Conservation (phyloP, 2,888 invertebrate species). For the Apamea epomidion region DNA sequence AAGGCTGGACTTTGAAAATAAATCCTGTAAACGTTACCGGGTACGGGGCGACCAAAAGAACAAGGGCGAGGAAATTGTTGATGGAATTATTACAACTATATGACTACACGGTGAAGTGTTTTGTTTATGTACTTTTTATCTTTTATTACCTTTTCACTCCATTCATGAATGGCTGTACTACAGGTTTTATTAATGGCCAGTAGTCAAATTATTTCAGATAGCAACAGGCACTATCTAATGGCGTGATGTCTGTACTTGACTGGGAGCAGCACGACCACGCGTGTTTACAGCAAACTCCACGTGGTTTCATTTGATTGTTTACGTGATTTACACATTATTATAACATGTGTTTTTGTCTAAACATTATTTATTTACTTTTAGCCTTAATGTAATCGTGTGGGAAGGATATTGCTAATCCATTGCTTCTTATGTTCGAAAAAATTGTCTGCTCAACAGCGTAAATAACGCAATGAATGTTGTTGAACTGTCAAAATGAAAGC, state of each 20-base stretch:
- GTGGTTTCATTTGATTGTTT: conserved; percentile 16
- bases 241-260: conserved; percentile 28
- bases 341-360: not conserved
- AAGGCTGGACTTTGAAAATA: too few relatives aligned
- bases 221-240: conserved; percentile 35
- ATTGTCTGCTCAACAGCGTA: too few relatives aligned
- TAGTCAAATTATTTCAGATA: conserved; percentile 32
- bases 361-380: not conserved
- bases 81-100: not conserved
- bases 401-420: too few relatives aligned
- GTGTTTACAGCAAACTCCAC: conserved; percentile 15
- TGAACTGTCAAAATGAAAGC: too few relatives aligned
- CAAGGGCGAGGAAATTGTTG: too few relatives aligned
- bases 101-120: conserved; percentile 35
- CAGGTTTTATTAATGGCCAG: conserved; percentile 35
- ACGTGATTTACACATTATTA: conserved; percentile 6
- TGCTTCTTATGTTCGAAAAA: too few relatives aligned
- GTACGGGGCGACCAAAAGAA: not conserved
- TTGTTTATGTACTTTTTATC: conserved; percentile 36
- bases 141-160: conserved; percentile 26
- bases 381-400: not conserved
- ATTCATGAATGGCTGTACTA: conserved; percentile 17
- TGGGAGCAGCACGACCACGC: conserved; percentile 16
- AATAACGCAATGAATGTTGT: too few relatives aligned
- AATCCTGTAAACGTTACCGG: not conserved